Evolutionary conservation across 2,888 invertebrate genomes (phyloP), one percentile per base, ranked within the genome.

Genomic region (Amitus sp.): DNA sequence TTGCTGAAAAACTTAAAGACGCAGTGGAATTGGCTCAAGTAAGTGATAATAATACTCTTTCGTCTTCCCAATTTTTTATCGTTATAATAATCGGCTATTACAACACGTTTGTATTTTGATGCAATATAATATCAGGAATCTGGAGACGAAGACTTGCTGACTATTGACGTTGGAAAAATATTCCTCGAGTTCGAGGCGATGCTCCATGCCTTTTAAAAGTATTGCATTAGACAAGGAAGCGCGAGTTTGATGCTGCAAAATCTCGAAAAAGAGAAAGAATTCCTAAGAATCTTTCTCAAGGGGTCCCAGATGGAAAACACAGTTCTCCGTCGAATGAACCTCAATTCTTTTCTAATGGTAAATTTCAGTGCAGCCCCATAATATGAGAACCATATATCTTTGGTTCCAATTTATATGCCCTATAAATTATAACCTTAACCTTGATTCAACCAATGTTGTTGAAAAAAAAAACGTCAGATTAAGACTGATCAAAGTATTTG

Each of bases 301-400:
- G 97, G 96, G 57, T 96, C 96, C 30, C 97, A 97, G 85, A 95
- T 96, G 93, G 97, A 97, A 83, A 97, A 97, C 82, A 89, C 93
- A 15, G 91, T 95, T 65, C 84, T 97, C 70, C 86, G 97, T 71
- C 87, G 96, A 72, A 97, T 97, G 96, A 96, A 96, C 82, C 86
- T 98, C 45, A 95, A 96, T 84, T 96, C 97, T n/a, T 98, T 97
- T 84, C 88, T 97, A 53, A 97, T 97, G 96, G 96, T 94, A n/a
- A n/a, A n/a, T n/a, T n/a, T n/a, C n/a, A n/a, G n/a, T n/a, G n/a
- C n/a, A n/a, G n/a, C n/a, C n/a, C n/a, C n/a, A n/a, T n/a, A n/a
- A n/a, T n/a, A n/a, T n/a, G n/a, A n/a, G n/a, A n/a, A n/a, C n/a
- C n/a, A n/a, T n/a, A n/a, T n/a, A n/a, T n/a, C n/a, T n/a, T n/a